Evolutionary conservation across 2,797 vertebrate genomes (phyloP).

Genomic region (Neostethus bicornis): DNA sequence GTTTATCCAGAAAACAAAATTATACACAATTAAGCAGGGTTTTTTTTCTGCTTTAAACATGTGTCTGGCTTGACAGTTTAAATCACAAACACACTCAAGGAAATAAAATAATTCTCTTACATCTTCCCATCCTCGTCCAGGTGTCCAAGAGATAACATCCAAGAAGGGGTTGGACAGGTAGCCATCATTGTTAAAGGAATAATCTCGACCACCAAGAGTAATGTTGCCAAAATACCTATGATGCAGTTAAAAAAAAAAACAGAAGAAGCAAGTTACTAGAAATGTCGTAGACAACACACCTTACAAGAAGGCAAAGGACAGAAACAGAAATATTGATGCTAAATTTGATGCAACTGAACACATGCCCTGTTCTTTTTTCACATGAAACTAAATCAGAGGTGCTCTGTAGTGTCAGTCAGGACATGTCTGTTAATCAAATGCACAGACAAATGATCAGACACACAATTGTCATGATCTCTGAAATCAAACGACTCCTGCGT

Average conservation of each 20-base stretch:
- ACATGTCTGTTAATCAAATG: conserved; percentile 59
- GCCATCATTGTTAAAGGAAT: conserved; percentile 91
- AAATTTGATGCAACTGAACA: conserved; percentile 29
- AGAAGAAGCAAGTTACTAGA: conserved; percentile 15
- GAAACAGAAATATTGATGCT: conserved; percentile 9
- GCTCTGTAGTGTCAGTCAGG: conserved; percentile 39
- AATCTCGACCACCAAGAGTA: conserved; percentile 90
- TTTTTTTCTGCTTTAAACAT: neutral
- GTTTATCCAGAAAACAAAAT: conserved; percentile 15
- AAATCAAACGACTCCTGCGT: conserved; percentile 60
- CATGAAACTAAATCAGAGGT: conserved; percentile 49
- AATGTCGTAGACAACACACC: conserved; percentile 9
- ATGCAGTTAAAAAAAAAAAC: conserved; percentile 5
- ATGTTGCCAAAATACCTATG: conserved; percentile 95
- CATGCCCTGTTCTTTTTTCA: conserved; percentile 17
- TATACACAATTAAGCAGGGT: neutral
- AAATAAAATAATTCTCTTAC: conserved; percentile 78
- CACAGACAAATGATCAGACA: conserved; percentile 61
- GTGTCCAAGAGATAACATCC: conserved; percentile 92
- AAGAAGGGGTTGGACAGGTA: conserved; percentile 93
- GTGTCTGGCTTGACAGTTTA: neutral
- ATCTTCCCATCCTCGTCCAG: conserved; percentile 94
- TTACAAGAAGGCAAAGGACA: conserved; percentile 6
- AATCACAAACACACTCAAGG: conserved; percentile 6
- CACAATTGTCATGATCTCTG: conserved; percentile 59